Evolutionary conservation across 2,113 vertebrate genomes (phyloP).

Genomic region (Bos javanicus): DNA sequence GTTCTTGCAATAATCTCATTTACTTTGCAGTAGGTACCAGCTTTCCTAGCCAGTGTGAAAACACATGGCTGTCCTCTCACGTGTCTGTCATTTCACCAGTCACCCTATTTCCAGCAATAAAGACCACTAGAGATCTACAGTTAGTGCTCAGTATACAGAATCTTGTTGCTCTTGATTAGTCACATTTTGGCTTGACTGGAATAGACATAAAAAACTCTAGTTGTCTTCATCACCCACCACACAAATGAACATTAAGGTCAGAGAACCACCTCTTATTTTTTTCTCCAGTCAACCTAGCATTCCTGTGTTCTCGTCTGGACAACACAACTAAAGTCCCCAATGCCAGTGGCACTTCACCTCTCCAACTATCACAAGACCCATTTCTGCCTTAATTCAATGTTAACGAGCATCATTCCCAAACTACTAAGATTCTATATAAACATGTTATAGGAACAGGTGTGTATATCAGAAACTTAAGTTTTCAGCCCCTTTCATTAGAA

Average conservation of each 20-base stretch:
- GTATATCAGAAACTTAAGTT: neutral
- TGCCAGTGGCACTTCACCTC: neutral
- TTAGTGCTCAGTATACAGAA: neutral
- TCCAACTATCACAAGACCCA: neutral
- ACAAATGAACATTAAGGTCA: neutral
- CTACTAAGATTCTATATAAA: neutral
- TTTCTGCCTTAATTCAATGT: neutral
- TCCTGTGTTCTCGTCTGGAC: neutral
- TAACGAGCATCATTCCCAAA: neutral
- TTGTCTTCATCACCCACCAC: neutral
- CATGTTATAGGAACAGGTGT: neutral
- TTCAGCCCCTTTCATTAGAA: neutral
- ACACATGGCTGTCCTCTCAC: neutral
- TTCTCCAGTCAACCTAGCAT: neutral
- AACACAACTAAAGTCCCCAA: neutral
- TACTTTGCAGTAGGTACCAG: neutral
- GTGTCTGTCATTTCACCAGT: neutral
- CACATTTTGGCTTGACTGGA: neutral
- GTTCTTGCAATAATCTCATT: neutral
- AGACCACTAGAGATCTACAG: neutral
- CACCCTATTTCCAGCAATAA: neutral
- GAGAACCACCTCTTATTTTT: neutral
- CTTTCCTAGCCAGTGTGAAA: neutral
- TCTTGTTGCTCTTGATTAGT: neutral
- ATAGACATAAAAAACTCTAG: neutral